A percentile compares a stretch with the other conserved stretches of the same genome.
These are phyloP conservation scores for Ephydatia muelleri DNA, from an alignment of 37 sponge, comb jelly and placozoan genomes.

Conservation along the genomic window DNA sequence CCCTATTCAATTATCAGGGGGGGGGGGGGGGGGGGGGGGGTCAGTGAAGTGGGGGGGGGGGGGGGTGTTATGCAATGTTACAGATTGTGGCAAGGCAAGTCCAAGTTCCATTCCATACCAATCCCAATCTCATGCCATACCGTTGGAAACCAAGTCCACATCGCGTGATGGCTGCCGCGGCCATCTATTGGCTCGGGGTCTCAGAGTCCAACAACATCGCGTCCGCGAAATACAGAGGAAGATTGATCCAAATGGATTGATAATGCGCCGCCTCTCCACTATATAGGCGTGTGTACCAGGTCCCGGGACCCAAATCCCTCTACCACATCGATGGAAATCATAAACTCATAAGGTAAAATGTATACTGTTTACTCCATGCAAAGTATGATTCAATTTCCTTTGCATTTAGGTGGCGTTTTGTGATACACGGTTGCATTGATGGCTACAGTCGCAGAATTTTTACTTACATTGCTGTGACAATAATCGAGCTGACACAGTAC, in stretches of 20 bases:
- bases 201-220: conserved; percentile 43
- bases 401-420: conserved; percentile 39
- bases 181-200: conserved; percentile 28
- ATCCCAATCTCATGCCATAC: too few relatives aligned
- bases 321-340: conserved; percentile 66
- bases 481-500: conserved; percentile 50
- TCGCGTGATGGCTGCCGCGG: conserved; percentile 11
- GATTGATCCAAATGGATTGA: conserved; percentile 48
- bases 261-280: conserved; percentile 16
- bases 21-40: too few relatives aligned
- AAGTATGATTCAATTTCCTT: too few relatives aligned
- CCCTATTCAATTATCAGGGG: too few relatives aligned
- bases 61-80: too few relatives aligned
- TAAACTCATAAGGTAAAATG: conserved; percentile 44
- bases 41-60: too few relatives aligned
- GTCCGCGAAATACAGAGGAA: conserved; percentile 42
- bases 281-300: conserved; percentile 40
- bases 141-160: too few relatives aligned
- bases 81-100: too few relatives aligned
- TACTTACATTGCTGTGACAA: conserved; percentile 36
- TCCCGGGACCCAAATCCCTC: conserved; percentile 23
- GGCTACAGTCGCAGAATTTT: conserved; percentile 46
- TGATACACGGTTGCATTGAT: conserved; percentile 68
- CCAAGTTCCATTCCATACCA: too few relatives aligned
- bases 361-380: not conserved